phyloP scores from a whole-genome alignment of 35 echinoderm and acorn worm species.

The Stichopus chloronotus region DNA sequence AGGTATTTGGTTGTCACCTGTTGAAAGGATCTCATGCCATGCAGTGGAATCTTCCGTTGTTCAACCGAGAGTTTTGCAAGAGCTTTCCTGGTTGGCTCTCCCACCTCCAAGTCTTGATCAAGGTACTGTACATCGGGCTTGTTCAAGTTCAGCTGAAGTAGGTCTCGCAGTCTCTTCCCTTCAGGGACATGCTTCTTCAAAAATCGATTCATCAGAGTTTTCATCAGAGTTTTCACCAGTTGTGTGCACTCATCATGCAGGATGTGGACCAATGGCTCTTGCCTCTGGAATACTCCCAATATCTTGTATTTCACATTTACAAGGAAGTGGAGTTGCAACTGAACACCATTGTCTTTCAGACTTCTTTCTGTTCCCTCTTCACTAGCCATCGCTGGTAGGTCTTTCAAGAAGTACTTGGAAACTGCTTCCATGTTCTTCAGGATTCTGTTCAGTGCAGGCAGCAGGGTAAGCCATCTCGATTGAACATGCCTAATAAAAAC shows the following conservation, averaged over 20 bases:
- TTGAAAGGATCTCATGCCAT: constrained; percentile 20
- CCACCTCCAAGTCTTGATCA: constrained; percentile 10
- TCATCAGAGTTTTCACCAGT: background rate
- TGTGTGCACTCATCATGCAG: constrained; percentile 14
- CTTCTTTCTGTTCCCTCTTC: no score
- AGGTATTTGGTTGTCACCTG: constrained; percentile 27
- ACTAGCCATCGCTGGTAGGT: no score
- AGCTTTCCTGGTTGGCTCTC: constrained; percentile 1
- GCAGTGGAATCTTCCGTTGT: constrained; percentile 19
- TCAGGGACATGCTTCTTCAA: background rate
- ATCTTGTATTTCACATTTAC: background rate
- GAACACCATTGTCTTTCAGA: background rate
- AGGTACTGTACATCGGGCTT: constrained; percentile 1
- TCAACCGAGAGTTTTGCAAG: constrained; percentile 10
- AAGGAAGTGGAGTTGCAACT: background rate
- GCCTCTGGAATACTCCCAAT: background rate
- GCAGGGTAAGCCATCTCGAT: background rate
- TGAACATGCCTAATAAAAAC: background rate
- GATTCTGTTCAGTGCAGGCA: background rate
- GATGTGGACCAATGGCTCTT: constrained; percentile 1
- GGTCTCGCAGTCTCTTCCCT: background rate
- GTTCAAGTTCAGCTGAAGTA: background rate
- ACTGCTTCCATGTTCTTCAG: background rate
- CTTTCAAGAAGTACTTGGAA: background rate
- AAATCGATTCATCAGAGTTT: background rate